These are phyloP conservation scores for Acyrthosiphon pisum DNA, from an alignment of 1,140 invertebrate species.

Conservation along the genomic window DNA sequence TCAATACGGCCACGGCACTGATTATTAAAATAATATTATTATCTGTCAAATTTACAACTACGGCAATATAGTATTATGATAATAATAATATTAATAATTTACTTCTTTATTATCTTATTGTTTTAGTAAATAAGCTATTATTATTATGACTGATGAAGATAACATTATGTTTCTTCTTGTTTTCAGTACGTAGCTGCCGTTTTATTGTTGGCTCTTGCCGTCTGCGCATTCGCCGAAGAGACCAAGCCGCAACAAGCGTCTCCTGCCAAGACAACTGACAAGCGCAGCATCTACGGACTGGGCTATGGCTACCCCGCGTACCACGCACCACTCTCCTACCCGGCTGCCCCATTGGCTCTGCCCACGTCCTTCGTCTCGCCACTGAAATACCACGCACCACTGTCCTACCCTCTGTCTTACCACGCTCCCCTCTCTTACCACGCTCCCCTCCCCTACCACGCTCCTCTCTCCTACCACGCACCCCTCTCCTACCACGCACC, in stretches of 20 bases:
- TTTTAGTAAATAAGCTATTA: no score
- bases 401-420: constrained; percentile 3
- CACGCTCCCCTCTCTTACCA: constrained; percentile 41
- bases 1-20: background rate
- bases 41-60: background rate
- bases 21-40: background rate
- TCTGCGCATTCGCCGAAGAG: background rate
- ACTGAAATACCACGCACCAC: constrained; percentile 35
- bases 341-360: constrained; percentile 31
- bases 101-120: no score
- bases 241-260: background rate
- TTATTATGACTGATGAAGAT: background rate
- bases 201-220: background rate
- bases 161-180: background rate
- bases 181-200: constrained; percentile 24
- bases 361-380: constrained; percentile 27
- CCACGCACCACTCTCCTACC: background rate
- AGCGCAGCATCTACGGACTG: constrained; percentile 39
- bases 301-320: constrained; percentile 3
- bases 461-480: constrained; percentile 14
- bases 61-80: background rate
- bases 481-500: constrained; percentile 17
- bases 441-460: constrained; percentile 16
- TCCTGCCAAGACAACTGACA: constrained; percentile 3
- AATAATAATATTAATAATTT: no score